Percentiles rank a stretch among this genome's conserved stretches.
Conservation (phyloP, 2,113 vertebrate genomes). For the Neotragus moschatus region DNA sequence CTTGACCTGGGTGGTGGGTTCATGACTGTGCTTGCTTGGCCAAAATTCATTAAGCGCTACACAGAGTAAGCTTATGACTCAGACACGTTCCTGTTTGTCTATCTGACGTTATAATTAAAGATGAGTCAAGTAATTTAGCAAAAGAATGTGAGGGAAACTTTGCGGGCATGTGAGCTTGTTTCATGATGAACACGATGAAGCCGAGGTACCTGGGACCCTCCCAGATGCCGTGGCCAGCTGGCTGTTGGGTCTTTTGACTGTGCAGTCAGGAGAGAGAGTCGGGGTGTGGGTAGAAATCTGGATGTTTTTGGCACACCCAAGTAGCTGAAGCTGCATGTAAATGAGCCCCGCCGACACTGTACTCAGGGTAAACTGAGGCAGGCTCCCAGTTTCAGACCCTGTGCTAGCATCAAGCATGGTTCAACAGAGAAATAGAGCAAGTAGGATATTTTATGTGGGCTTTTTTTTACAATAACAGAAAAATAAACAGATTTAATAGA, state of each 20-base stretch:
- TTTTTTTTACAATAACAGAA: not conserved
- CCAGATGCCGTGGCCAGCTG: accelerated
- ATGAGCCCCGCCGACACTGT: accelerated
- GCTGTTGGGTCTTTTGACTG: not conserved
- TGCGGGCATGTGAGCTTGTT: accelerated
- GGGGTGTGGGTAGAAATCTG: not conserved
- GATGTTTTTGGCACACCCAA: not conserved
- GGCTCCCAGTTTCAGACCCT: accelerated
- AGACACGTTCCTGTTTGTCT: not conserved
- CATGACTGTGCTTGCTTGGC: accelerated
- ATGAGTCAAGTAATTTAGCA: not conserved
- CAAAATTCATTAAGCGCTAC: too few relatives aligned
- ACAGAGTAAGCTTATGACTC: accelerated
- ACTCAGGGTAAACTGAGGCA: accelerated
- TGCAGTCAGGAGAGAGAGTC: not conserved
- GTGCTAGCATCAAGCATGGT: accelerated
- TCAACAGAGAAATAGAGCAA: not conserved
- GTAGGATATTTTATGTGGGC: accelerated
- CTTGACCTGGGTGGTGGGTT: accelerated
- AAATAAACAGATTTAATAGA: not conserved
- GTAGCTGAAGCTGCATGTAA: not conserved
- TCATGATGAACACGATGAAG: accelerated
- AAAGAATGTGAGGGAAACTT: not conserved
- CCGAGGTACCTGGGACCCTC: accelerated
- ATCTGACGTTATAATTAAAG: accelerated